phyloP scores from a whole-genome alignment of 2,888 invertebrate genomes.

The Brachylomia viminalis region DNA sequence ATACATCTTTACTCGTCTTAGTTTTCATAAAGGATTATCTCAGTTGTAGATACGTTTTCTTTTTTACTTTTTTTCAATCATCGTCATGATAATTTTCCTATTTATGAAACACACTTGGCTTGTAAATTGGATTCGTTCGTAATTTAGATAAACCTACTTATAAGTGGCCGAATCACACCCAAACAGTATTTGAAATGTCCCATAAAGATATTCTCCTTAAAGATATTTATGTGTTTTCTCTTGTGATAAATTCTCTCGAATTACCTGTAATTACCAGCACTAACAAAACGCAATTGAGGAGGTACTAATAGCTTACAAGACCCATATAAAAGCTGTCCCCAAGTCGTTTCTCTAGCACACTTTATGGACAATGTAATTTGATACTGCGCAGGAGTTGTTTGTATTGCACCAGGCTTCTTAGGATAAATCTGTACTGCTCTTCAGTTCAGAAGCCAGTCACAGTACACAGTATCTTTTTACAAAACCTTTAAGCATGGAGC shows the following conservation, averaged over 20 bases:
- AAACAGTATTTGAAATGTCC: not conserved
- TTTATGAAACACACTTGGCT: too few species aligned
- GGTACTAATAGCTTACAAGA: slow-evolving; percentile 26
- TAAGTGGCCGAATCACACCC: not conserved
- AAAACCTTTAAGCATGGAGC: too few species aligned
- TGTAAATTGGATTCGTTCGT: too few species aligned
- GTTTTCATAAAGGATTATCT: too few species aligned
- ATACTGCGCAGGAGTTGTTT: slow-evolving; percentile 12
- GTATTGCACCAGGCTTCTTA: slow-evolving; percentile 8
- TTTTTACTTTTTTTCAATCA: too few species aligned
- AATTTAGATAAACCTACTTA: too few species aligned
- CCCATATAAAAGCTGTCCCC: slow-evolving; percentile 17
- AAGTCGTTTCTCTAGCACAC: slow-evolving; percentile 31
- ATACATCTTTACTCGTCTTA: too few species aligned
- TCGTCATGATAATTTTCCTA: not conserved
- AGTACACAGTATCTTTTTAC: not conserved
- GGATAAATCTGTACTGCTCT: not conserved
- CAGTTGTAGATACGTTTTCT: too few species aligned
- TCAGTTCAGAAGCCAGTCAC: not conserved
- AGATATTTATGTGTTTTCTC: too few species aligned
- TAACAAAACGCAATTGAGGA: slow-evolving; percentile 21
- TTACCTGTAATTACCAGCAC: not conserved
- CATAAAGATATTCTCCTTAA: not conserved
- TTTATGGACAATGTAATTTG: slow-evolving; percentile 51
- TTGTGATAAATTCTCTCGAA: too few species aligned